phyloP scores from a whole-genome alignment of 2,888 invertebrate species.

The Parasteatoda lunata region DNA sequence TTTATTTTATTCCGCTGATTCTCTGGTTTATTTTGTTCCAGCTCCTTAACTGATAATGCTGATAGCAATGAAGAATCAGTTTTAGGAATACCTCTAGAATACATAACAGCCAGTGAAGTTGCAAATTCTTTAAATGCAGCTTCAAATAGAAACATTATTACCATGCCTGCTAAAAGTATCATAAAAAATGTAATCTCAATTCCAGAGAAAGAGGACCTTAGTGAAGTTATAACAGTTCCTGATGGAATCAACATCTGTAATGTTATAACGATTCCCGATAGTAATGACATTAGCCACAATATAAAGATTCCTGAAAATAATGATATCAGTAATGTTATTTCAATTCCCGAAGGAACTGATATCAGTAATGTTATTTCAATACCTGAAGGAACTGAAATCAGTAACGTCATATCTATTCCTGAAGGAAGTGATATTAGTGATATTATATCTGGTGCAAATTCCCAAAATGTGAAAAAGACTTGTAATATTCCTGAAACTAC shows the following conservation, averaged over 20 bases:
- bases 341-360: background rate
- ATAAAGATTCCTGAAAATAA: background rate
- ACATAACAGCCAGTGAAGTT: constrained; percentile 25
- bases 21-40: background rate
- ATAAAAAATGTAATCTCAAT: constrained; percentile 10
- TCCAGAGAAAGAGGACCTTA: background rate
- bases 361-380: background rate
- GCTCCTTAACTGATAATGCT: constrained; percentile 2
- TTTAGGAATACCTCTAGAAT: constrained; percentile 55
- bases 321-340: background rate
- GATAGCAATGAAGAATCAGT: constrained; percentile 42
- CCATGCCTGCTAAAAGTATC: constrained; percentile 27
- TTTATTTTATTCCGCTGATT: background rate
- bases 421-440: constrained; percentile 12
- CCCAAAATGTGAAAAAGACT: background rate
- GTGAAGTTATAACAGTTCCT: constrained; percentile 32
- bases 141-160: constrained; percentile 18
- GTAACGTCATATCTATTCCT: constrained; percentile 35
- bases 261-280: background rate
- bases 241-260: constrained; percentile 12
- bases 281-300: background rate
- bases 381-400: constrained; percentile 1
- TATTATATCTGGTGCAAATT: background rate
- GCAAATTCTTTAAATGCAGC: background rate
- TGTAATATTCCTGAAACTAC: too few species aligned